Conservation (phyloP, 2,113 vertebrate species). For the Labeo rohita region DNA sequence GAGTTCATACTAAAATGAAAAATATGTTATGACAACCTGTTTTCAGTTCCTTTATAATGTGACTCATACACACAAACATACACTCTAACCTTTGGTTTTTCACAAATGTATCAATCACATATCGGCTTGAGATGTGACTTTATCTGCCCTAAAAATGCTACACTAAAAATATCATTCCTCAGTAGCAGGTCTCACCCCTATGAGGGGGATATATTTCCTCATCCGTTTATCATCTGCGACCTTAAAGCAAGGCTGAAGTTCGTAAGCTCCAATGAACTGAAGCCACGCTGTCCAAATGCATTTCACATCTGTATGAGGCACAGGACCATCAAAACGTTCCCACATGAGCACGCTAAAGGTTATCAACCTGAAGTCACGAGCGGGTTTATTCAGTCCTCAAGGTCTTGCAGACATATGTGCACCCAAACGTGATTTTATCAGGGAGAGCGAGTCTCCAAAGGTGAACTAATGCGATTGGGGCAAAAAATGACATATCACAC, state of each 20-base stretch:
- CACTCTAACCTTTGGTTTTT: background rate
- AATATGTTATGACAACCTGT: background rate
- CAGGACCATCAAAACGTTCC: conserved; percentile 8
- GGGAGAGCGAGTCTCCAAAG: background rate
- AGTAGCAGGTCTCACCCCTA: background rate
- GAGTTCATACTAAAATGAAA: background rate
- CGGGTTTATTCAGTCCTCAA: conserved; percentile 1
- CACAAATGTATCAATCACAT: background rate
- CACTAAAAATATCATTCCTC: background rate
- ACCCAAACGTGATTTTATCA: conserved; percentile 3
- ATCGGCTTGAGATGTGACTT: background rate
- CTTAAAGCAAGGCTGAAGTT: conserved; percentile 39
- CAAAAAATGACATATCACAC: background rate
- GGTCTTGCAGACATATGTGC: conserved; percentile 5
- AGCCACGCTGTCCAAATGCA: conserved; percentile 13
- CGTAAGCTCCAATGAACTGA: conserved; percentile 25
- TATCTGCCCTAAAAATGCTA: background rate
- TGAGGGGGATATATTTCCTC: conserved; percentile 6
- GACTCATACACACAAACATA: background rate
- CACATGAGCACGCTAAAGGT: conserved; percentile 12
- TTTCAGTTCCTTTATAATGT: background rate
- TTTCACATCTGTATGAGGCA: conserved; percentile 6
- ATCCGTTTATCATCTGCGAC: conserved; percentile 24
- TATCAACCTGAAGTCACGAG: conserved; percentile 19
- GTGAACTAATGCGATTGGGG: background rate